Base-by-base conservation (phyloP, 2,888 invertebrate genomes). In the Brenthis hecate region DNA sequence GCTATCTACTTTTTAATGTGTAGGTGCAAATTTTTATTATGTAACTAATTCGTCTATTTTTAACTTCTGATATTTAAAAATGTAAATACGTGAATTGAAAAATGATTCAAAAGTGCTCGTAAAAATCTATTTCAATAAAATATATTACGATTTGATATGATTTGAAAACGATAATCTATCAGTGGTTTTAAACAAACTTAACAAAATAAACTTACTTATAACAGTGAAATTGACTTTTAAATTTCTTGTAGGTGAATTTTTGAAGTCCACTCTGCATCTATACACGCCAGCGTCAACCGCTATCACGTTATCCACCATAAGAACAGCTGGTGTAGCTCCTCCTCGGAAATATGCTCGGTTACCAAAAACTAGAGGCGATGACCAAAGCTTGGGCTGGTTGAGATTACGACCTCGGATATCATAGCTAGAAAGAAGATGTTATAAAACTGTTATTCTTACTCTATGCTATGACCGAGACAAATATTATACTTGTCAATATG, bases 201-300 rank as follows among this genome's bases (percentile, higher is more conserved):
- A 51, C 1, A 13, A 36, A n/a, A 23, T n/a, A 13, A 6, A 95
- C 97, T 97, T 93, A 98, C 98, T 96, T 89, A 98, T 97, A 80
- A 98, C 96, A 81, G 97, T 97, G 83, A 98, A 95, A 92, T 97
- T 97, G 89, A 98, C 97, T 94, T 96, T 96, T 80, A 97, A 95
- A 88, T 98, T 97, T 77, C 97, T 95, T 36, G 98, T 98, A 3
- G 97, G 97, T 19, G 97, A 96, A 84, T 96, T 96, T 85, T 96
- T 96, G 93, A 98, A 98, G 92, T 98, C 98, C 56, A 98, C 97
- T 73, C 98, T 94, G 88, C 98, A 98, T 75, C 97, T 94, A 89
- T 98, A 98, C 61, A 97, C 94, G 56, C 97, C 98, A 13, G 95
- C 96, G 82, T 98, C 98, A 66, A 93, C 93, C 74, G 96, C 96